Percentiles rank a stretch among this genome's conserved stretches.
Evolutionary conservation across 2,888 invertebrate genomes (phyloP).

Genomic region (Chromoteleia sp.): DNA sequence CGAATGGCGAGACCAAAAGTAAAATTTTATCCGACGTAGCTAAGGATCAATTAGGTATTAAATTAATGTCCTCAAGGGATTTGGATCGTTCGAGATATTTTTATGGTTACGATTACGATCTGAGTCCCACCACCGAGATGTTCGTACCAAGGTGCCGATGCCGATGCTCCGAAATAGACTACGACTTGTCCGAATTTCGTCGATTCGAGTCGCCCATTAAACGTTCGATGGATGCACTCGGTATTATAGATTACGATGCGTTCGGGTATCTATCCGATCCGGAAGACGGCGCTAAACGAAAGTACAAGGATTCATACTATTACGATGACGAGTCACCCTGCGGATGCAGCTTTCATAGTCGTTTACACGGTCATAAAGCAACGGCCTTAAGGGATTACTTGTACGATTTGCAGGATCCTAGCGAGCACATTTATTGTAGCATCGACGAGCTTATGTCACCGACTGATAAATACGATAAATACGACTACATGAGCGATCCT

Average conservation of each 20-base stretch:
- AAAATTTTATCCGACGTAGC: conserved; percentile 68
- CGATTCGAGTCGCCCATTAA: conserved; percentile 66
- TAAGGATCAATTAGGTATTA: conserved; percentile 62
- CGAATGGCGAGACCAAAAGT: conserved; percentile 76
- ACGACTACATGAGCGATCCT: conserved; percentile 55
- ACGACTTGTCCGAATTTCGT: conserved; percentile 50
- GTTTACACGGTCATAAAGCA: conserved; percentile 74
- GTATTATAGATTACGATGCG: conserved; percentile 71
- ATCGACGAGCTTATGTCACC: conserved; percentile 86
- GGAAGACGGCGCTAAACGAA: conserved; percentile 75
- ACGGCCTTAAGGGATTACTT: conserved; percentile 72
- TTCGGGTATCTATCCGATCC: conserved; percentile 68
- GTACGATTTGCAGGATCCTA: conserved; percentile 72
- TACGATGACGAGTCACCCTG: conserved; percentile 72
- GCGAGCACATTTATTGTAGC: conserved; percentile 84
- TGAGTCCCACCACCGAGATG: conserved; percentile 86
- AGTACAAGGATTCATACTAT: conserved; percentile 75
- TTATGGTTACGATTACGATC: conserved; percentile 86
- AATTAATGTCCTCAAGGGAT: conserved; percentile 47
- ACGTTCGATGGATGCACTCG: conserved; percentile 66
- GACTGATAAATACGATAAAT: conserved; percentile 68
- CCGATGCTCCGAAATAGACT: conserved; percentile 71
- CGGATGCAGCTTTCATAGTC: conserved; percentile 48
- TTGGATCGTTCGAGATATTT: conserved; percentile 80
- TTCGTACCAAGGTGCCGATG: conserved; percentile 84